Evolutionary conservation across 2,797 vertebrate species (phyloP).

Genomic region (Diplodus sargus): DNA sequence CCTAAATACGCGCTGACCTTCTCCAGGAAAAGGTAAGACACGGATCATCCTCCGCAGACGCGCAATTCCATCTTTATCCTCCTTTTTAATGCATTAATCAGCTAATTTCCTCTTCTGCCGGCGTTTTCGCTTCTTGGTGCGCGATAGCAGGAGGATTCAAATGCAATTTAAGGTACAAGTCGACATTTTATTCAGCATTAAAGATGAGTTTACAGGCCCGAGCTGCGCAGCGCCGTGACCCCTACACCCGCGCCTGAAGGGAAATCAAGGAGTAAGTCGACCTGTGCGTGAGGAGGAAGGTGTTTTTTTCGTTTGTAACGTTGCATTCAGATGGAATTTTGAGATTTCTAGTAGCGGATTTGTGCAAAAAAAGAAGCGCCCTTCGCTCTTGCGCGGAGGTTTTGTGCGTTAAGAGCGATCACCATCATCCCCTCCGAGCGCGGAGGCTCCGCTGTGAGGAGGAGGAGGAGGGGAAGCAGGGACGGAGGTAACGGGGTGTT

Average conservation of each 20-base stretch:
- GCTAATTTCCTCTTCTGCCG: neutral
- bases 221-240: constrained; percentile 41
- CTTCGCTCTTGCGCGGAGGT: constrained; percentile 10
- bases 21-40: constrained; percentile 62
- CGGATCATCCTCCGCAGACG: neutral
- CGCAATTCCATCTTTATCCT: neutral
- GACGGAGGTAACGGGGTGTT: neutral
- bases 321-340: neutral
- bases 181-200: neutral
- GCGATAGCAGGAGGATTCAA: neutral
- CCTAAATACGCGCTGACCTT: constrained; percentile 33
- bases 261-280: neutral
- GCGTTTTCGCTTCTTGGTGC: neutral
- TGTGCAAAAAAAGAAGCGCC: constrained; percentile 11
- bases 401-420: constrained; percentile 49
- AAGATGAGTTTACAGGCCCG: neutral
- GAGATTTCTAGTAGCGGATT: neutral
- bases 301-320: neutral
- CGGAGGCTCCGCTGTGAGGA: constrained; percentile 3
- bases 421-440: constrained; percentile 23
- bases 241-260: neutral
- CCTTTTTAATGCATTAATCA: neutral
- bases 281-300: neutral
- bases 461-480: neutral
- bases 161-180: neutral